Evolutionary conservation across 2,797 vertebrate species (phyloP).

Genomic region (Carcharodon carcharias): DNA sequence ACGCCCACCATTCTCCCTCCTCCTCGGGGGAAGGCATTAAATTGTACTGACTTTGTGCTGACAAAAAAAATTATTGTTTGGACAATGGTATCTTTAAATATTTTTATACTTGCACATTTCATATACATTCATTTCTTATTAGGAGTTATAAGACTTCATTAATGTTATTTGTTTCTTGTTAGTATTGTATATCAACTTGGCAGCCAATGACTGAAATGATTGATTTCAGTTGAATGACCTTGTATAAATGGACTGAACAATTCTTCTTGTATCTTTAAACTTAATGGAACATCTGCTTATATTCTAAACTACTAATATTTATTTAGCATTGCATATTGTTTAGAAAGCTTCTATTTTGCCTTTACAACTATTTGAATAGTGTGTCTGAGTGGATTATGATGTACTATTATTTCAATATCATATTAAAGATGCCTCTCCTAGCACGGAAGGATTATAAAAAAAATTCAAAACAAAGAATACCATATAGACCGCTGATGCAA

Average conservation of each 20-base stretch:
- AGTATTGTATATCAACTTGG: neutral
- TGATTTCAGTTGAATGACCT: constrained; percentile 12
- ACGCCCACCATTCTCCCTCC: too few species aligned
- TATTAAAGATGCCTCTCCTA: neutral
- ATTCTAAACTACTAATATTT: constrained; percentile 3
- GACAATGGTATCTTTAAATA: neutral
- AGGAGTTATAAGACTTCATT: neutral
- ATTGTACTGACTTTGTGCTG: neutral
- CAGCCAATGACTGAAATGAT: neutral
- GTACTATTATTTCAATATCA: neutral
- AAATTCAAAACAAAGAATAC: neutral
- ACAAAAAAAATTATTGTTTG: neutral
- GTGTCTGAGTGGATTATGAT: neutral
- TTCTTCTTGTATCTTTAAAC: neutral
- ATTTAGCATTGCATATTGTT: neutral
- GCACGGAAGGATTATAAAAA: neutral
- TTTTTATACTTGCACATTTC: neutral
- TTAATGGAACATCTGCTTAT: constrained; percentile 11
- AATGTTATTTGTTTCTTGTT: neutral
- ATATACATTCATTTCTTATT: neutral
- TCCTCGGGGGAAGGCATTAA: too few species aligned
- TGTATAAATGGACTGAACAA: neutral
- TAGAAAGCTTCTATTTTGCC: neutral
- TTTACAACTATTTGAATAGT: neutral
- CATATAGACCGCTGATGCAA: neutral